Conservation (phyloP, 2,113 vertebrate genomes). For the Tupaia tana region DNA sequence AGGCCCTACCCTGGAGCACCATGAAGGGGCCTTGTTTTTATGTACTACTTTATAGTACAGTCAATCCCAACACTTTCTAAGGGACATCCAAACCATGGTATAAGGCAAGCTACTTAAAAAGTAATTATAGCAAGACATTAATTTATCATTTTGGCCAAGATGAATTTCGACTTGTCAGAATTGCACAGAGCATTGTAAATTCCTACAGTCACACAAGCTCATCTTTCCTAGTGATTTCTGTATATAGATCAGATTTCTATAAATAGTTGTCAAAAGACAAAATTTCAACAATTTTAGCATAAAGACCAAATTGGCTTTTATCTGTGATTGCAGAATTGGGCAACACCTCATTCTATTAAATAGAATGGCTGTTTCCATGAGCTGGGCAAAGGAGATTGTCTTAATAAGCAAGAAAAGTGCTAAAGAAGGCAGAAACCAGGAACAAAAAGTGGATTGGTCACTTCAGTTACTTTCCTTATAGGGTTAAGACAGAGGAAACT, state of each 20-base stretch:
- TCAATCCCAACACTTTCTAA: no score
- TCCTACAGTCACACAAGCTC: neutral
- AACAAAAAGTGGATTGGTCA: neutral
- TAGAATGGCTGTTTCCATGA: no score
- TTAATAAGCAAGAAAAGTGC: neutral
- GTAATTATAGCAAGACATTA: neutral
- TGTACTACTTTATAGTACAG: no score
- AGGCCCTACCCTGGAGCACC: no score
- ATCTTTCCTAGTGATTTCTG: neutral
- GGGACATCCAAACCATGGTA: neutral
- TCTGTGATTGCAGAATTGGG: neutral
- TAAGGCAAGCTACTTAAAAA: neutral
- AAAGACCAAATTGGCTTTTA: neutral
- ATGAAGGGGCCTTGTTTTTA: no score
- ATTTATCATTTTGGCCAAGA: neutral
- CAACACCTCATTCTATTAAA: neutral
- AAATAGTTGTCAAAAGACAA: neutral
- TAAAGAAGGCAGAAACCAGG: neutral
- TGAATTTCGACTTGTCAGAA: neutral
- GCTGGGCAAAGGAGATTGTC: neutral
- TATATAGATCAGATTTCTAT: neutral
- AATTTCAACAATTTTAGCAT: neutral
- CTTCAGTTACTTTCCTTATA: neutral
- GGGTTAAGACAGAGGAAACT: neutral
- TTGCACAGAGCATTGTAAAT: neutral